Conservation (phyloP, 2,888 invertebrate species). For the Drosophila atroscutellata region DNA sequence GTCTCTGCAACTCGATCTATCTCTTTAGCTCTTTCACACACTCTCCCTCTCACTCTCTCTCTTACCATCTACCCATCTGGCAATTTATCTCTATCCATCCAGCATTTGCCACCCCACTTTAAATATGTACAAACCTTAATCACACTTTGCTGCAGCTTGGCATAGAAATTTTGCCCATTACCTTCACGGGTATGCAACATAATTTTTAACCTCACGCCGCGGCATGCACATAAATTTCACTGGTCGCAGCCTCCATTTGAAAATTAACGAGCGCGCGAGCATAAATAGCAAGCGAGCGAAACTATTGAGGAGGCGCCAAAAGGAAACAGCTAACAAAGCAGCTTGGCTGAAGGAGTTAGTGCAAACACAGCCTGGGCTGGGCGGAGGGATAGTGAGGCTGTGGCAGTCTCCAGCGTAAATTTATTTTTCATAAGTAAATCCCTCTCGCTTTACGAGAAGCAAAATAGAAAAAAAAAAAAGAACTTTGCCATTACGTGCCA, state of each 20-base stretch:
- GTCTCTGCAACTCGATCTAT: background rate
- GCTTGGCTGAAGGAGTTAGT: background rate
- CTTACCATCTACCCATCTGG: background rate
- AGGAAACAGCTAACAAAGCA: slow-evolving; percentile 44
- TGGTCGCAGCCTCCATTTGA: slow-evolving; percentile 52
- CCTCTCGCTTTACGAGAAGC: slow-evolving; percentile 30
- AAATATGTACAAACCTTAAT: slow-evolving; percentile 67
- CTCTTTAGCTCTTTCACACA: background rate
- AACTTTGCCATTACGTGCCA: slow-evolving; percentile 68
- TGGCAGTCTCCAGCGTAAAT: slow-evolving; percentile 53
- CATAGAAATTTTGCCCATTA: slow-evolving; percentile 55
- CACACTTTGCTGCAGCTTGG: slow-evolving; percentile 60
- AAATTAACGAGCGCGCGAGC: slow-evolving; percentile 69
- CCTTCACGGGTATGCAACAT: slow-evolving; percentile 59
- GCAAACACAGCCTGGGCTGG: background rate
- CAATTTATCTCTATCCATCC: slow-evolving; percentile 46
- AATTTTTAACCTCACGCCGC: slow-evolving; percentile 66
- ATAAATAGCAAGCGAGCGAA: slow-evolving; percentile 67
- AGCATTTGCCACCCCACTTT: slow-evolving; percentile 30
- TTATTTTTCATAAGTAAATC: slow-evolving; percentile 76
- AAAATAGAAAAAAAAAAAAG: slow-evolving; percentile 4
- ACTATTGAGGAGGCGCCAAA: slow-evolving; percentile 63
- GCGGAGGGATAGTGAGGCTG: background rate
- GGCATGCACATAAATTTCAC: slow-evolving; percentile 67
- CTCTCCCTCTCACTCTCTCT: background rate